phyloP scores from a whole-genome alignment of 2,113 vertebrate genomes.

The Ifrita kowaldi region DNA sequence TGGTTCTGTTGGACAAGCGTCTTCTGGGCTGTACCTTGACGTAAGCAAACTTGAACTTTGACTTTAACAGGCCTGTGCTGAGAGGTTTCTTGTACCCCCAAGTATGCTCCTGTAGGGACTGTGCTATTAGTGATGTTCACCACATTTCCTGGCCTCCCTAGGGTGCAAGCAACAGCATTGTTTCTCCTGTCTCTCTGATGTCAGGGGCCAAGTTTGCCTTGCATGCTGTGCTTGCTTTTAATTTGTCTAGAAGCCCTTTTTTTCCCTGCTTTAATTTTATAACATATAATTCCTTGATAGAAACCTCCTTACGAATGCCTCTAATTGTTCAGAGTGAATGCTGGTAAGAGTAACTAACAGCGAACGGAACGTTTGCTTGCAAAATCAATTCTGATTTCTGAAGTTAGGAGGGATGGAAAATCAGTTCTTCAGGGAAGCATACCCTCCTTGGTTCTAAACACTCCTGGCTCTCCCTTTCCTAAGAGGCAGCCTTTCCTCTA shows the following conservation, averaged over 20 bases:
- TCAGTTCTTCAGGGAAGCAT: not conserved
- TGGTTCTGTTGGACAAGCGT: not conserved
- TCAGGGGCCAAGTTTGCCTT: not conserved
- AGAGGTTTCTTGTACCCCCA: not conserved
- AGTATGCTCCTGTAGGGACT: not conserved
- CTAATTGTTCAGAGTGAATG: not conserved
- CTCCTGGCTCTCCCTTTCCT: not conserved
- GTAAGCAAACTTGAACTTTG: not conserved
- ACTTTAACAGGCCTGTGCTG: not conserved
- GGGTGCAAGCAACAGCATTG: rapidly evolving
- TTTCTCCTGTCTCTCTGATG: not conserved
- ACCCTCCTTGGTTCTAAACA: not conserved
- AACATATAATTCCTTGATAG: not conserved
- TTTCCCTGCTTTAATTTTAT: not conserved
- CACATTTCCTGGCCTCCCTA: not conserved
- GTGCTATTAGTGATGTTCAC: not conserved
- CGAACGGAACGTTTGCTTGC: not conserved
- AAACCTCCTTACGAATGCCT: not conserved
- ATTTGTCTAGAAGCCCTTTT: not conserved
- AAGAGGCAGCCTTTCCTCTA: not conserved
- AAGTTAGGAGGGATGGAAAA: not conserved
- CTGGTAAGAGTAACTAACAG: not conserved
- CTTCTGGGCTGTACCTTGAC: not conserved
- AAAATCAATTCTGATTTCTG: not conserved
- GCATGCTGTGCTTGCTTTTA: not conserved